These are phyloP conservation scores for Zelostemma sp. DNA, from an alignment of 1,140 invertebrate genomes.

Conservation along the genomic window DNA sequence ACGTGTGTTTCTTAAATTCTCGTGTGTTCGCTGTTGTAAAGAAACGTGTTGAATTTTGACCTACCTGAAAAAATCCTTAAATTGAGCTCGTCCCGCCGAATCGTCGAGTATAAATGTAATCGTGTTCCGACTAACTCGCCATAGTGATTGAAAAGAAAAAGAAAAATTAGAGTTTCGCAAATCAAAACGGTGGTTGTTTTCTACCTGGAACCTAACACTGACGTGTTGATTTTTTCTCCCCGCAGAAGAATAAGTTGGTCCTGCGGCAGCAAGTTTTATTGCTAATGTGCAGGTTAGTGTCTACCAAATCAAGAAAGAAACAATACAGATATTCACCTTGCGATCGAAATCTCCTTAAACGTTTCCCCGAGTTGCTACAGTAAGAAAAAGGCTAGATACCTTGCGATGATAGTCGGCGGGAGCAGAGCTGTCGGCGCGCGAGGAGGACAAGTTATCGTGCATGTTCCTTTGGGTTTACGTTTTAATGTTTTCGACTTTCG, in stretches of 20 bases:
- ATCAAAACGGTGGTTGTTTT: slow-evolving; percentile 26
- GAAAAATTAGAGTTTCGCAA: slow-evolving; percentile 17
- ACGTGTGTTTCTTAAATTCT: no score
- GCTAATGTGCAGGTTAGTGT: slow-evolving; percentile 82
- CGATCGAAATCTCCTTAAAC: slow-evolving; percentile 57
- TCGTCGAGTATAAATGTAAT: slow-evolving; percentile 40
- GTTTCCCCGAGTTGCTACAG: slow-evolving; percentile 57
- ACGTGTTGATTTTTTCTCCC: slow-evolving; percentile 70
- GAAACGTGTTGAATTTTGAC: no score
- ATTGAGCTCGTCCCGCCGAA: slow-evolving; percentile 60
- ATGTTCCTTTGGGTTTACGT: slow-evolving; percentile 50
- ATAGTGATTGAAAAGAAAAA: slow-evolving; percentile 23
- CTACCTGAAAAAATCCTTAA: not conserved
- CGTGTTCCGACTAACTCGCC: slow-evolving; percentile 28
- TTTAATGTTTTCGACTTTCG: slow-evolving; percentile 36
- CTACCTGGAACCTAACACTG: slow-evolving; percentile 56
- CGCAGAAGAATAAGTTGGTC: slow-evolving; percentile 82
- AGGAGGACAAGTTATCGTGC: slow-evolving; percentile 54
- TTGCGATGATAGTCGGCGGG: slow-evolving; percentile 63
- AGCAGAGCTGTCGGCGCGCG: slow-evolving; percentile 63
- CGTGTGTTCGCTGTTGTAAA: no score
- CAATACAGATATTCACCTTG: slow-evolving; percentile 53
- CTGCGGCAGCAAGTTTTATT: slow-evolving; percentile 83
- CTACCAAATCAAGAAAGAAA: slow-evolving; percentile 60
- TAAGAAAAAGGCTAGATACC: slow-evolving; percentile 56